phyloP scores from a whole-genome alignment of 2,888 invertebrate genomes.

The Scaptomyza reducta region DNA sequence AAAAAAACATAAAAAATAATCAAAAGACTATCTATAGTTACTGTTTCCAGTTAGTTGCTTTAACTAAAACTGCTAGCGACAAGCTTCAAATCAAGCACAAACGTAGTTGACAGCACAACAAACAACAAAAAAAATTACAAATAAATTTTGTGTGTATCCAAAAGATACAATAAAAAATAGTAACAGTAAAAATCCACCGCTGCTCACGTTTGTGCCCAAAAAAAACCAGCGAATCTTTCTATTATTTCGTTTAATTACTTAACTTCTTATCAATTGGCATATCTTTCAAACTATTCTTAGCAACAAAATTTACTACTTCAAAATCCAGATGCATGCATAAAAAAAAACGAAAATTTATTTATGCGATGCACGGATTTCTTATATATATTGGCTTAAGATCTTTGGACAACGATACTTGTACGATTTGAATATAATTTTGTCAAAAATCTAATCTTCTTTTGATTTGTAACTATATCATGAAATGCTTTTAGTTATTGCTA shows the following conservation, averaged over 20 bases:
- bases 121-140: slow-evolving; percentile 14
- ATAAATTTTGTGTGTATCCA: slow-evolving; percentile 5
- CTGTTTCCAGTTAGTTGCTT: slow-evolving; percentile 33
- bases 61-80: slow-evolving; percentile 15
- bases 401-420: slow-evolving; percentile 14
- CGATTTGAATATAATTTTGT: background rate
- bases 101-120: slow-evolving; percentile 63
- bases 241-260: slow-evolving; percentile 6
- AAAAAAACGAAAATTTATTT: slow-evolving; percentile 27
- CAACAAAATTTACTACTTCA: slow-evolving; percentile 2
- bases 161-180: slow-evolving; percentile 14
- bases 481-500: slow-evolving; percentile 64
- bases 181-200: slow-evolving; percentile 14
- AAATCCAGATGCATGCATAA: slow-evolving; percentile 39
- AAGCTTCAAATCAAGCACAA: slow-evolving; percentile 51
- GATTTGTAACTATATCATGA: slow-evolving; percentile 23
- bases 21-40: slow-evolving; percentile 5
- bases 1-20: slow-evolving; percentile 29
- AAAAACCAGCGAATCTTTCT: slow-evolving; percentile 1
- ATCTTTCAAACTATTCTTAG: slow-evolving; percentile 6
- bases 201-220: slow-evolving; percentile 64
- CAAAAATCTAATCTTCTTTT: background rate
- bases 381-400: slow-evolving; percentile 35
- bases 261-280: slow-evolving; percentile 49
- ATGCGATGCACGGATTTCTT: slow-evolving; percentile 30